phyloP scores from a whole-genome alignment of 2,888 invertebrate genomes.

The Dendrolimus houi region DNA sequence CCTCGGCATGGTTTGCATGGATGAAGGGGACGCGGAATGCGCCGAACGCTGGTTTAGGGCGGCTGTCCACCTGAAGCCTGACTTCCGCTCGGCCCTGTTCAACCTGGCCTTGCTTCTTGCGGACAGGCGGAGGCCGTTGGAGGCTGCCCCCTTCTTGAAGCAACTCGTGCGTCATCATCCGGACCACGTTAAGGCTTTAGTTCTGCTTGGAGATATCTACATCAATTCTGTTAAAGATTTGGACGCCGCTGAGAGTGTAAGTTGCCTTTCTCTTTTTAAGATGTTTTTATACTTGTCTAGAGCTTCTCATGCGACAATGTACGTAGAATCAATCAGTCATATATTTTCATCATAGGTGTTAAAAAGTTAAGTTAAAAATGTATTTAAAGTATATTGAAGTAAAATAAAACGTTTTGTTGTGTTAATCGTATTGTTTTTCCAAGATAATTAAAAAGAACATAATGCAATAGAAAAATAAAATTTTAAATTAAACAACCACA shows the following conservation, averaged over 20 bases:
- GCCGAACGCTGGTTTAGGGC: conserved; percentile 95
- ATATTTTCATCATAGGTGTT: too few species aligned
- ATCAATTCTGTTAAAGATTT: conserved; percentile 96
- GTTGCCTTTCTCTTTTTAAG: conserved; percentile 25
- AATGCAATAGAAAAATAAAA: too few species aligned
- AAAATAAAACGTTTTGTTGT: too few species aligned
- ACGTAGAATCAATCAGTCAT: too few species aligned
- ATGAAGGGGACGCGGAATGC: conserved; percentile 90
- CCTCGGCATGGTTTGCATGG: conserved; percentile 97
- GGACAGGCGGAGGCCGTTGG: conserved; percentile 90
- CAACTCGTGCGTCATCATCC: conserved; percentile 94
- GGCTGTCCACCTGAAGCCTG: conserved; percentile 90
- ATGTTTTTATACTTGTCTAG: background rate
- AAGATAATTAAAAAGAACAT: too few species aligned
- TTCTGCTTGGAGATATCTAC: conserved; percentile 95
- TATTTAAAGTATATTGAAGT: too few species aligned
- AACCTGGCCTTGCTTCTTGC: conserved; percentile 94
- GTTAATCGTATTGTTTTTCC: too few species aligned
- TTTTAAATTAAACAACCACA: too few species aligned
- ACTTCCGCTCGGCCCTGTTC: conserved; percentile 95
- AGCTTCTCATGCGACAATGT: too few species aligned
- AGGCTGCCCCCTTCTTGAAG: conserved; percentile 94
- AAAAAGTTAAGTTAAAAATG: too few species aligned
- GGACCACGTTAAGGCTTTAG: conserved; percentile 95
- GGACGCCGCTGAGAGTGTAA: conserved; percentile 94